A percentile compares a stretch with the other conserved stretches of the same genome.
phyloP scores from a whole-genome alignment of 2,113 vertebrate genomes.

The Varanus komodoensis region DNA sequence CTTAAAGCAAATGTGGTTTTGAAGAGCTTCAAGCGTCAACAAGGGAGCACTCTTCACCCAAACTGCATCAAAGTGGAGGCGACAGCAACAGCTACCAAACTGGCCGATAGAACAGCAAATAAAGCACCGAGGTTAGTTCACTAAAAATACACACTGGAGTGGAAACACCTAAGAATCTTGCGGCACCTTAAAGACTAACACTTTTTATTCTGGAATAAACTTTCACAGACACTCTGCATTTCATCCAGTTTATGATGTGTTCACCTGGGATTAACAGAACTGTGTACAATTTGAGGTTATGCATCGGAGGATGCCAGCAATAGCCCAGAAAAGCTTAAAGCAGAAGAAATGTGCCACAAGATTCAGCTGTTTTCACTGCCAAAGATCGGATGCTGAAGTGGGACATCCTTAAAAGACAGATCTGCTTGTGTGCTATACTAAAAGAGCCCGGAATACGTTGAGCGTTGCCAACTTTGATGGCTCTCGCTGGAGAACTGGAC shows the following conservation, averaged over 20 bases:
- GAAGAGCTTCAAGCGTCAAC: background rate
- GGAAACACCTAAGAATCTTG: too few species aligned
- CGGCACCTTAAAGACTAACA: too few species aligned
- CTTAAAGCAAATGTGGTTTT: background rate
- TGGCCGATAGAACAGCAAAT: background rate
- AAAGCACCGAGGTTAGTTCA: background rate
- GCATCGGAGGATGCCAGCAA: too few species aligned
- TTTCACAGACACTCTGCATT: too few species aligned
- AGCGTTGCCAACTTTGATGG: too few species aligned
- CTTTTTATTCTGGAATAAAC: too few species aligned
- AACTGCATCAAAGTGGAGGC: background rate
- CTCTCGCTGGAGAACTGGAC: background rate
- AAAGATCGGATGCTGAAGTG: background rate
- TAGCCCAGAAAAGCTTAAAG: too few species aligned
- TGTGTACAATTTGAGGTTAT: too few species aligned
- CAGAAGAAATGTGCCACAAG: too few species aligned
- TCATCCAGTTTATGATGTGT: too few species aligned
- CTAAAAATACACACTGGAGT: background rate
- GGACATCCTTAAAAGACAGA: background rate
- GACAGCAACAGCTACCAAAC: background rate
- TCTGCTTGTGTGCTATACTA: background rate
- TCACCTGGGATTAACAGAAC: too few species aligned
- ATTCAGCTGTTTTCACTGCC: too few species aligned
- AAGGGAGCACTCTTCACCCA: background rate
- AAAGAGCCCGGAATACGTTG: background rate